Evolutionary conservation across 2,113 vertebrate species (phyloP).

Genomic region (Platanista minor): DNA sequence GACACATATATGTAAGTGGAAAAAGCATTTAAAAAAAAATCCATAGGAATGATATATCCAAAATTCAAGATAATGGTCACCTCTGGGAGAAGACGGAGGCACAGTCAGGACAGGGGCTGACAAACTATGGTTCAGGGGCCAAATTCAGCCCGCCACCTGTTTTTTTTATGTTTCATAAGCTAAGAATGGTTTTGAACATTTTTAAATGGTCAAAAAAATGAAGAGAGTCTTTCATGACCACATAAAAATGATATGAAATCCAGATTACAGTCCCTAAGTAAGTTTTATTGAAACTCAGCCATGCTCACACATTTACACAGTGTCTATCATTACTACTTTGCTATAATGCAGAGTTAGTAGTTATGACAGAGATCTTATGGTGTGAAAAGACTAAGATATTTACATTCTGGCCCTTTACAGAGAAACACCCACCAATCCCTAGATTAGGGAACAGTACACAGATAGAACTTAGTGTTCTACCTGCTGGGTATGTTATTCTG

Average conservation of each 20-base stretch:
- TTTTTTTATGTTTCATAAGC: neutral
- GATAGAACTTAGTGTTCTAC: neutral
- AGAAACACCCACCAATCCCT: neutral
- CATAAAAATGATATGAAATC: neutral
- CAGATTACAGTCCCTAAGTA: neutral
- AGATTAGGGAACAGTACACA: neutral
- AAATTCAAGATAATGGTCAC: neutral
- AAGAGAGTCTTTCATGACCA: neutral
- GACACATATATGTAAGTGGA: neutral
- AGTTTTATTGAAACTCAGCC: neutral
- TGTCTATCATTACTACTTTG: neutral
- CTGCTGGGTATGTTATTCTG: neutral
- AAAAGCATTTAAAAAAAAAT: neutral
- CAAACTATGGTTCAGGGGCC: neutral
- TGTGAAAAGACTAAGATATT: neutral
- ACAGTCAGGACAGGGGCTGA: neutral
- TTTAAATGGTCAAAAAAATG: neutral
- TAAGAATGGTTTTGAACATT: neutral
- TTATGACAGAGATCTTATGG: neutral
- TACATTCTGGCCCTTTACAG: neutral
- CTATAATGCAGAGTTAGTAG: neutral
- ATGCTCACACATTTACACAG: neutral
- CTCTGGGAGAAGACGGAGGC: neutral
- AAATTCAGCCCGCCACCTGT: neutral
- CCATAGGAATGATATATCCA: neutral